Evolutionary conservation across 2,113 vertebrate species (phyloP).

Genomic region (Globicephala melas): DNA sequence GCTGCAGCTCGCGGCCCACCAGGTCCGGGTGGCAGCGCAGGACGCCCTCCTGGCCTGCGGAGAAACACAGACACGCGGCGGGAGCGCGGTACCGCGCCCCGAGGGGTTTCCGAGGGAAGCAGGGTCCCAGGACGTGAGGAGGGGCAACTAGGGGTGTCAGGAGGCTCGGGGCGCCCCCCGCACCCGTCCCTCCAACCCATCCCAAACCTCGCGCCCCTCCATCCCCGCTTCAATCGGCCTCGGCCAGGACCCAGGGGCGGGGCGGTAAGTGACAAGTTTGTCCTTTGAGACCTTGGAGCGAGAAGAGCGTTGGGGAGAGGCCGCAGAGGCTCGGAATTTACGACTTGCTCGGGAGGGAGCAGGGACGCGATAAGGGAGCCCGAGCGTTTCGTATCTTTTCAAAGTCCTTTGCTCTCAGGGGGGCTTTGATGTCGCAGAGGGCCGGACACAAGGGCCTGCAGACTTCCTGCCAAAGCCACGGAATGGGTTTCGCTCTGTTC

Average conservation of each 20-base stretch:
- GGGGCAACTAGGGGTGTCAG: not conserved
- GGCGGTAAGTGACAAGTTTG: constrained; percentile 41
- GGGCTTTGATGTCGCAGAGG: constrained; percentile 82
- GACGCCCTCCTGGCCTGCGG: constrained; percentile 87
- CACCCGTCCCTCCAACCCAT: not conserved
- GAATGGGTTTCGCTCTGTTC: constrained; percentile 46
- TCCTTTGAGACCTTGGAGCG: constrained; percentile 55
- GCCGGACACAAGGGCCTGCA: constrained; percentile 53
- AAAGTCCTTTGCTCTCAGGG: constrained; percentile 80
- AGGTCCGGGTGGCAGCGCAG: constrained; percentile 89
- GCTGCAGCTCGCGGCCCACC: constrained; percentile 84
- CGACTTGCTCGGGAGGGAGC: constrained; percentile 80
- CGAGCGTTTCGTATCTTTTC: constrained; percentile 81
- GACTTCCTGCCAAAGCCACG: constrained; percentile 55
- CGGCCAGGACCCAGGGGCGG: not conserved
- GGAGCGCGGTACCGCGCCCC: not conserved
- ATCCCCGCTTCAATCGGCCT: not conserved
- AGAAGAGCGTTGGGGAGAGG: constrained; percentile 35
- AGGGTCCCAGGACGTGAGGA: not conserved
- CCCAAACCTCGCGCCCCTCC: not conserved
- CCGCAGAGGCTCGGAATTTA: constrained; percentile 82
- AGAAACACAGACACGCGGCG: constrained; percentile 4
- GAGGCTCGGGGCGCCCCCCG: not conserved
- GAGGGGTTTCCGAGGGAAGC: not conserved
- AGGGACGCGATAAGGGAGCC: constrained; percentile 84